Conservation (phyloP, 2,113 vertebrate species). For the Urocolius indicus region DNA sequence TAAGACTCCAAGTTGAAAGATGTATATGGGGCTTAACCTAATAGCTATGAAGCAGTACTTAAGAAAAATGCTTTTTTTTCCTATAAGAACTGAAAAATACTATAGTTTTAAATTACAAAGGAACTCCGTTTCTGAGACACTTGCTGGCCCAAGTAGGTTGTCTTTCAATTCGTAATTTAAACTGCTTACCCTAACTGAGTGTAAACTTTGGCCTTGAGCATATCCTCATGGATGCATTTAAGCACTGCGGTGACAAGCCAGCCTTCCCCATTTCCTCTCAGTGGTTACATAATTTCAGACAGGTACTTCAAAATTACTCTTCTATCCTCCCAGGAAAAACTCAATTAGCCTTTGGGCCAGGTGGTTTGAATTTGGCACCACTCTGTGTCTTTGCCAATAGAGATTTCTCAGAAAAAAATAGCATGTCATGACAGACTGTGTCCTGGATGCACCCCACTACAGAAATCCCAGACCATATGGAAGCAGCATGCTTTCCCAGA, state of each 20-base stretch:
- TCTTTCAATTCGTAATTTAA: background rate
- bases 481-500: slow-evolving; percentile 51
- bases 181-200: background rate
- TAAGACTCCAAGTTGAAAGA: background rate
- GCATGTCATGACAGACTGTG: slow-evolving; percentile 51
- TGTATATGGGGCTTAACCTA: background rate
- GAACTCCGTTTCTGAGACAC: background rate
- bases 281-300: slow-evolving; percentile 20
- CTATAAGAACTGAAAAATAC: background rate
- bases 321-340: slow-evolving; percentile 43
- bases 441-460: slow-evolving; percentile 48
- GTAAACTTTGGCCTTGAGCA: background rate
- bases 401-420: slow-evolving; percentile 39
- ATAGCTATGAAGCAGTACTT: background rate
- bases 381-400: background rate
- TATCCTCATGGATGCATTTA: slow-evolving; percentile 5
- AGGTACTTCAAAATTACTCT: slow-evolving; percentile 49
- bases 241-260: background rate
- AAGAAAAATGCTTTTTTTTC: background rate
- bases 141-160: background rate
- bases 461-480: slow-evolving; percentile 65
- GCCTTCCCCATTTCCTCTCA: background rate
- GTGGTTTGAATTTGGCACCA: slow-evolving; percentile 57
- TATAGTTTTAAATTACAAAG: background rate
- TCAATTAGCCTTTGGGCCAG: slow-evolving; percentile 48